Percentiles rank a stretch among this genome's conserved stretches.
Conservation (phyloP, 2,888 invertebrate species). For the Lutraria lutraria region DNA sequence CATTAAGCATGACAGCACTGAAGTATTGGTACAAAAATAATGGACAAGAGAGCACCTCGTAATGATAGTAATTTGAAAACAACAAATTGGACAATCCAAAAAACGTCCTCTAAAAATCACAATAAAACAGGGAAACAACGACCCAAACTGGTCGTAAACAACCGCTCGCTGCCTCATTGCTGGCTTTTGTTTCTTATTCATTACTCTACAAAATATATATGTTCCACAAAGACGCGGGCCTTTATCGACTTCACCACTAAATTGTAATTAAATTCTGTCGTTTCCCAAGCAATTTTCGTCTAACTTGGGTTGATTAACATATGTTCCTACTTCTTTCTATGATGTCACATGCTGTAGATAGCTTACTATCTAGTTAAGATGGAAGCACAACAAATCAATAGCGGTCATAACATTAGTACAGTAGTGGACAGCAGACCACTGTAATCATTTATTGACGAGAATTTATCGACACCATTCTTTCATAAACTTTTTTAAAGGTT, state of each 20-base stretch:
- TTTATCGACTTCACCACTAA: constrained; percentile 43
- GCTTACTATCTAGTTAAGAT: background rate
- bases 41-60: background rate
- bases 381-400: background rate
- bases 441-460: background rate
- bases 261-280: constrained; percentile 49
- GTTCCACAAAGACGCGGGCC: constrained; percentile 34
- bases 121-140: constrained; percentile 1
- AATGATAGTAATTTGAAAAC: constrained; percentile 20
- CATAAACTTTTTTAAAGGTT: background rate
- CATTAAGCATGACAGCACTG: background rate
- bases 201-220: constrained; percentile 38
- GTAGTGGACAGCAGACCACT: background rate
- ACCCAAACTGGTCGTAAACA: constrained; percentile 26
- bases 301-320: constrained; percentile 43
- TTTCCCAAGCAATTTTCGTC: constrained; percentile 50
- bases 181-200: constrained; percentile 32
- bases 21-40: background rate
- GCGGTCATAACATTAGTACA: background rate
- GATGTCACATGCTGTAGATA: constrained; percentile 16
- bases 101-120: background rate
- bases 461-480: background rate
- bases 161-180: constrained; percentile 24
- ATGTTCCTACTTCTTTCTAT: constrained; percentile 30
- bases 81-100: constrained; percentile 19